These are phyloP conservation scores for Psylliodes chrysocephalus DNA, from an alignment of 2,888 invertebrate genomes.

Conservation along the genomic window DNA sequence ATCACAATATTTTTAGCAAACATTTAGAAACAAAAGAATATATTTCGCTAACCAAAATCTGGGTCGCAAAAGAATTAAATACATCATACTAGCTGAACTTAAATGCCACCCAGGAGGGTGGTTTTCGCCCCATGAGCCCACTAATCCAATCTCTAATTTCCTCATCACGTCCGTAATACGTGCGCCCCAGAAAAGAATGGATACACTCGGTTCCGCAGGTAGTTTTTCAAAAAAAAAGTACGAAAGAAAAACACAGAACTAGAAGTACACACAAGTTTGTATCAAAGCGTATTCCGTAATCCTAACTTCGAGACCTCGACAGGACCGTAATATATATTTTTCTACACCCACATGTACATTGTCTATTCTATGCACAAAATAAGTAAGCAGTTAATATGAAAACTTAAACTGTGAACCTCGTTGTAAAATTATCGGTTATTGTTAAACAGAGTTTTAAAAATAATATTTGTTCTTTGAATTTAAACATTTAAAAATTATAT, in stretches of 20 bases:
- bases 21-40: too few relatives aligned
- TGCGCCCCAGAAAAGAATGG: slow-evolving; percentile 26
- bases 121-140: neutral
- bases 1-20: too few relatives aligned
- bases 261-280: slow-evolving; percentile 26
- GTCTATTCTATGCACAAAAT: too few relatives aligned
- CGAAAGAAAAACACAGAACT: slow-evolving; percentile 18
- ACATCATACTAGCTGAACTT: neutral
- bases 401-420: too few relatives aligned
- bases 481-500: too few relatives aligned
- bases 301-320: neutral
- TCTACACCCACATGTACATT: too few relatives aligned
- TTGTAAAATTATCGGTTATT: too few relatives aligned
- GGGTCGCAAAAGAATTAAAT: neutral
- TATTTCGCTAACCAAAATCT: too few relatives aligned
- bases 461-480: too few relatives aligned
- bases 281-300: slow-evolving; percentile 26
- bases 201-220: slow-evolving; percentile 37
- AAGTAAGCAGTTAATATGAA: too few relatives aligned
- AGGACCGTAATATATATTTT: too few relatives aligned
- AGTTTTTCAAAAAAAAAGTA: slow-evolving; percentile 29
- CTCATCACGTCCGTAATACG: slow-evolving; percentile 34
- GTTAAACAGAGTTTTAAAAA: too few relatives aligned
- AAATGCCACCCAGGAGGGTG: slow-evolving; percentile 1
- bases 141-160: slow-evolving; percentile 28